Evolutionary conservation across 2,797 vertebrate genomes (phyloP).

Genomic region (Phoebastria nigripes): DNA sequence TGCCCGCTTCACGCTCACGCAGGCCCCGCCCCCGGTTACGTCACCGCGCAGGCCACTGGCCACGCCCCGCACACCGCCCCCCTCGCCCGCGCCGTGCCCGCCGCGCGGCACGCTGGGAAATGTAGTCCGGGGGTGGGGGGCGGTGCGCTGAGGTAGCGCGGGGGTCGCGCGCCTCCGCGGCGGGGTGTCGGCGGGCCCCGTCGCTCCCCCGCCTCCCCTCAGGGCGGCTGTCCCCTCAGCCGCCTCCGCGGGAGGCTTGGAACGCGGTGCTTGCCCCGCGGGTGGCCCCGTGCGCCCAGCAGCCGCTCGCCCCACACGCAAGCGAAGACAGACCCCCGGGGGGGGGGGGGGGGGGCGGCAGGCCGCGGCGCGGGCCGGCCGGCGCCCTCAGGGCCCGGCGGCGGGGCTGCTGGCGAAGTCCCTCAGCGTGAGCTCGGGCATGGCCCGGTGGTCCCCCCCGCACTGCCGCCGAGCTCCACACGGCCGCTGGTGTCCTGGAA

Average conservation of each 20-base stretch:
- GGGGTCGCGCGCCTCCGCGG: neutral
- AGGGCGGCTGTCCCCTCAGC: no score
- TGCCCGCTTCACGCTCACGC: slow-evolving; percentile 1
- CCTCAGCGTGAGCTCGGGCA: accelerated
- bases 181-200: neutral
- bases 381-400: neutral
- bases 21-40: neutral
- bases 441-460: neutral
- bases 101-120: neutral
- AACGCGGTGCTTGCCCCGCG: accelerated
- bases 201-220: no score
- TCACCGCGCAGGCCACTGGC: neutral
- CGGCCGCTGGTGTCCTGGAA: accelerated
- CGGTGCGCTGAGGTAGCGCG: no score
- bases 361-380: neutral
- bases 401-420: neutral
- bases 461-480: neutral
- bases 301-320: neutral
- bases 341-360: neutral
- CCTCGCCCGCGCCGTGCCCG: neutral
- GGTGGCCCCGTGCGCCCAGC: no score
- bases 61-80: neutral
- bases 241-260: no score
- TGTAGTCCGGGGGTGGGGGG: neutral
- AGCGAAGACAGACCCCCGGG: neutral